Evolutionary conservation across 2,797 vertebrate species (phyloP).

Genomic region (Siniperca undulata): DNA sequence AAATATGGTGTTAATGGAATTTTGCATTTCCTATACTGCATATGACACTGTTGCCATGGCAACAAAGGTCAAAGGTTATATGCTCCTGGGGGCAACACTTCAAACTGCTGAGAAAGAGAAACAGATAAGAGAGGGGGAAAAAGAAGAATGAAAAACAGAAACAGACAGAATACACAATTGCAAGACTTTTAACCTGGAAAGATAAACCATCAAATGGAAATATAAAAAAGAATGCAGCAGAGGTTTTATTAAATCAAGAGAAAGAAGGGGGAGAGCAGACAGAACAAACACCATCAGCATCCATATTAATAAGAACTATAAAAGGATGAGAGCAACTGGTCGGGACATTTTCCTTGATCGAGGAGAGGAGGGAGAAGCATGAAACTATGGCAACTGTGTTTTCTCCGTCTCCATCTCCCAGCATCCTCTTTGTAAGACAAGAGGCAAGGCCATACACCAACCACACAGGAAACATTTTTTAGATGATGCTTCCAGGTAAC

Average conservation of each 20-base stretch:
- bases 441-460: slow-evolving; percentile 54
- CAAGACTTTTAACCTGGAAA: background rate
- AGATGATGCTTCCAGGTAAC: slow-evolving; percentile 62
- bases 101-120: slow-evolving; percentile 50
- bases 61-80: slow-evolving; percentile 60
- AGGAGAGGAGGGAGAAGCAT: slow-evolving; percentile 56
- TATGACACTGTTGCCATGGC: slow-evolving; percentile 37
- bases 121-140: background rate
- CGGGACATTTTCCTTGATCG: slow-evolving; percentile 61
- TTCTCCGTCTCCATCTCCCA: slow-evolving; percentile 59
- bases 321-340: slow-evolving; percentile 58
- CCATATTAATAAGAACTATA: slow-evolving; percentile 59
- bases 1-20: background rate
- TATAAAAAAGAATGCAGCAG: background rate
- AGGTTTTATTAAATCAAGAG: slow-evolving; percentile 10
- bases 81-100: slow-evolving; percentile 2
- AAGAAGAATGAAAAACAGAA: background rate
- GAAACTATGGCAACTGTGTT: slow-evolving; percentile 84
- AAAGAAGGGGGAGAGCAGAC: slow-evolving; percentile 4
- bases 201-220: slow-evolving; percentile 7
- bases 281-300: slow-evolving; percentile 46
- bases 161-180: background rate
- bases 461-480: slow-evolving; percentile 28
- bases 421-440: slow-evolving; percentile 59
- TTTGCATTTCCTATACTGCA: slow-evolving; percentile 21